phyloP scores from a whole-genome alignment of 2,888 invertebrate species.

The Aplocera efformata region DNA sequence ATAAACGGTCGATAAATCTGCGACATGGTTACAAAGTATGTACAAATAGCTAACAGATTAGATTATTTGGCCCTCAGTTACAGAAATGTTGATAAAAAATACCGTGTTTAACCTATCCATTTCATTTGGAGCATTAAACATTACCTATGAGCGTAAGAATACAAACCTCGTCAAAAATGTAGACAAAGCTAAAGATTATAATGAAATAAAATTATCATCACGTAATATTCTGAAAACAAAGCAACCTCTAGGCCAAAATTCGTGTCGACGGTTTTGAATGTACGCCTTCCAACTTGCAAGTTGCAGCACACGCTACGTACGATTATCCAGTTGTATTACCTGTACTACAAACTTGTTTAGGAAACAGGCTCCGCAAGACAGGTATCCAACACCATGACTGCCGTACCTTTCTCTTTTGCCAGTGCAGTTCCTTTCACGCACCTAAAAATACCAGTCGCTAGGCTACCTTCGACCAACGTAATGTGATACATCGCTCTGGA shows the following conservation, averaged over 20 bases:
- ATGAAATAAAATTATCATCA: too few species aligned
- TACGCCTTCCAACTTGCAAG: slow-evolving; percentile 8
- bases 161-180: too few species aligned
- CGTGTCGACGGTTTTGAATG: slow-evolving; percentile 14
- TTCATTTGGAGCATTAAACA: too few species aligned
- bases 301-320: slow-evolving; percentile 7
- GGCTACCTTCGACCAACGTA: slow-evolving; percentile 36
- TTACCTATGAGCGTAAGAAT: too few species aligned
- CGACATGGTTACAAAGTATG: slow-evolving; percentile 14
- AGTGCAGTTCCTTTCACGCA: slow-evolving; percentile 57
- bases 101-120: slow-evolving; percentile 10
- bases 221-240: too few species aligned
- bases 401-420: slow-evolving; percentile 64
- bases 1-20: slow-evolving; percentile 17
- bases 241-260: too few species aligned
- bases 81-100: slow-evolving; percentile 8
- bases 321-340: slow-evolving; percentile 21
- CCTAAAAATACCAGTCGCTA: slow-evolving; percentile 44
- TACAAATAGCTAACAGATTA: slow-evolving; percentile 16
- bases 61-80: slow-evolving; percentile 6
- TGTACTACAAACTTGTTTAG: slow-evolving; percentile 40
- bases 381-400: slow-evolving; percentile 31
- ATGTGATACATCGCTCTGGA: slow-evolving; percentile 27
- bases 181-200: too few species aligned
- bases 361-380: slow-evolving; percentile 34